These are phyloP conservation scores for Poecilia wingei DNA, from an alignment of 2,797 vertebrate species.

Conservation along the genomic window DNA sequence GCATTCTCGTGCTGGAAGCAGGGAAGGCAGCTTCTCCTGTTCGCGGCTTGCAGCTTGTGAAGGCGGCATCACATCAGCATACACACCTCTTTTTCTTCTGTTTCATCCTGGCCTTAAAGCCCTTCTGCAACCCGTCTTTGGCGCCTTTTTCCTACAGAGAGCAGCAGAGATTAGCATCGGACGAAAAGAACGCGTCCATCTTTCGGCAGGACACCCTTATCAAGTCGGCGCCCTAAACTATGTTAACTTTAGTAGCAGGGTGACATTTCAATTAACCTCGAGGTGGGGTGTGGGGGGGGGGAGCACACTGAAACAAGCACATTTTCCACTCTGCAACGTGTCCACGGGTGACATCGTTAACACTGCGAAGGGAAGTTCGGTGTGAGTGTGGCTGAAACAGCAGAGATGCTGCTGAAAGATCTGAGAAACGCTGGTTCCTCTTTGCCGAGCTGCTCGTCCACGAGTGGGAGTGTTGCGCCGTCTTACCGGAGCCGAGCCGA, in stretches of 20 bases:
- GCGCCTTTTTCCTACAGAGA: slow-evolving; percentile 61
- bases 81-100: slow-evolving; percentile 65
- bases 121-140: slow-evolving; percentile 53
- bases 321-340: slow-evolving; percentile 41
- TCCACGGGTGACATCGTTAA: slow-evolving; percentile 46
- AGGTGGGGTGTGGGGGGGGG: neutral
- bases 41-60: neutral
- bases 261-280: slow-evolving; percentile 78
- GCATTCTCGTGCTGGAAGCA: neutral
- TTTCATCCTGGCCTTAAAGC: slow-evolving; percentile 63
- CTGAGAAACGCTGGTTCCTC: slow-evolving; percentile 63
- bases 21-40: no score
- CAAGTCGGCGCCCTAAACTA: slow-evolving; percentile 37
- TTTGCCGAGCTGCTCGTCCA: slow-evolving; percentile 49
- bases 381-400: slow-evolving; percentile 32
- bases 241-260: slow-evolving; percentile 57
- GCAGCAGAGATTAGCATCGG: slow-evolving; percentile 58
- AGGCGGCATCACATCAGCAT: neutral
- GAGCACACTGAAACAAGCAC: slow-evolving; percentile 51
- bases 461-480: slow-evolving; percentile 21
- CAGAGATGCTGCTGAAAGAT: slow-evolving; percentile 47
- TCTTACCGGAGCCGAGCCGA: slow-evolving; percentile 83
- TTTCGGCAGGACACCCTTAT: slow-evolving; percentile 55
- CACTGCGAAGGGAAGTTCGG: slow-evolving; percentile 36
- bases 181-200: slow-evolving; percentile 51